phyloP scores from a whole-genome alignment of 2,797 vertebrate species.

The Oreortyx pictus region DNA sequence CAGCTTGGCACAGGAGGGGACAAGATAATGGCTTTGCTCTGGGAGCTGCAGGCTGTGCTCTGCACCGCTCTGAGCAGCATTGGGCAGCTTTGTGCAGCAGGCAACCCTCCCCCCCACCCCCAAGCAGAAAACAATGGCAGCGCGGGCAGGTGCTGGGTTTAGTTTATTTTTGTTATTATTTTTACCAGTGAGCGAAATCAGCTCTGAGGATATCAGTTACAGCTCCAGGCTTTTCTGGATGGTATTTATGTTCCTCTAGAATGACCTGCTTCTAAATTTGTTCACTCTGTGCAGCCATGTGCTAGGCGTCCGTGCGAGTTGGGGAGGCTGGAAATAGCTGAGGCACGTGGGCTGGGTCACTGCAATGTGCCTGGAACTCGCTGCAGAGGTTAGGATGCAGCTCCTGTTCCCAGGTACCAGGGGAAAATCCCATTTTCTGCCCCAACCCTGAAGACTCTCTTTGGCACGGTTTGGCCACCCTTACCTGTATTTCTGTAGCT shows the following conservation, averaged over 20 bases:
- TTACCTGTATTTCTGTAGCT: no score
- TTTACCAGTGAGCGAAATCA: background rate
- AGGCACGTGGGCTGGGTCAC: background rate
- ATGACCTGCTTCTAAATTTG: conserved; percentile 24
- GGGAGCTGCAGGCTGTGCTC: no score
- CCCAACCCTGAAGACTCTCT: background rate
- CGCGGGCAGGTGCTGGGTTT: rapidly evolving
- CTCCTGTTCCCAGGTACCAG: background rate
- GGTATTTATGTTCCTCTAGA: background rate
- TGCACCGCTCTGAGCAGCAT: no score
- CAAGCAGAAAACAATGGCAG: background rate
- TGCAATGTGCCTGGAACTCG: background rate
- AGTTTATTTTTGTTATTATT: no score
- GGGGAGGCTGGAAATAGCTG: conserved; percentile 22
- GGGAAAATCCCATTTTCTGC: background rate
- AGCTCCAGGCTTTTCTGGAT: background rate
- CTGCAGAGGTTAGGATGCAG: background rate
- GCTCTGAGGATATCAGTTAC: background rate
- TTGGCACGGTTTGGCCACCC: background rate
- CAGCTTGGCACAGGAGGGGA: background rate
- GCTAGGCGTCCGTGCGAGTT: background rate
- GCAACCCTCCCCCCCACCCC: background rate
- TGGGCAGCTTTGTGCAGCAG: no score
- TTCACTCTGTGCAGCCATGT: background rate
- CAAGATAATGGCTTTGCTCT: no score